phyloP scores from a whole-genome alignment of 2,888 invertebrate genomes.

The Eucriotettix oculatus region DNA sequence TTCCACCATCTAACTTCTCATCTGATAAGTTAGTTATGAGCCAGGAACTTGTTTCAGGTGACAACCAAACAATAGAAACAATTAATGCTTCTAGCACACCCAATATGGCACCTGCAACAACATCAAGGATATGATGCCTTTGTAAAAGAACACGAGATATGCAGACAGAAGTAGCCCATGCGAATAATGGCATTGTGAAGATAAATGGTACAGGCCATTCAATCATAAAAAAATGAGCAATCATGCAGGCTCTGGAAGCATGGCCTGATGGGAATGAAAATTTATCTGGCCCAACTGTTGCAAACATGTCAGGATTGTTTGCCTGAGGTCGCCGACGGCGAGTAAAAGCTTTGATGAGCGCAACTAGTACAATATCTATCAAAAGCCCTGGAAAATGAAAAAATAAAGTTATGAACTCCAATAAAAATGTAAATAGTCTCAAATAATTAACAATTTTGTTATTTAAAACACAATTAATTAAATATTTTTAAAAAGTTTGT shows the following conservation, averaged over 20 bases:
- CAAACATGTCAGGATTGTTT: conserved; percentile 47
- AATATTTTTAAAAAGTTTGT: too few relatives aligned
- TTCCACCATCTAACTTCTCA: conserved; percentile 50
- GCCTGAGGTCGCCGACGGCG: conserved; percentile 59
- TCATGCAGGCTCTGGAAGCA: conserved; percentile 63
- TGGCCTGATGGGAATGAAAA: conserved; percentile 93
- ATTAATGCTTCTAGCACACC: conserved; percentile 52
- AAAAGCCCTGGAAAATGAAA: conserved; percentile 47
- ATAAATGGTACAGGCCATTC: conserved; percentile 43
- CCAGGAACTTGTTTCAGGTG: conserved; percentile 39
- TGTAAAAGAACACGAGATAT: conserved; percentile 66
- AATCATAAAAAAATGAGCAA: conserved; percentile 53
- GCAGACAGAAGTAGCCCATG: conserved; percentile 60
- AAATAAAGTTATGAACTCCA: conserved; percentile 9
- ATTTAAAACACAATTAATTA: too few relatives aligned
- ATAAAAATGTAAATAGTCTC: too few relatives aligned
- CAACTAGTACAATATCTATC: conserved; percentile 62
- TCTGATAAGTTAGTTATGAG: conserved; percentile 45
- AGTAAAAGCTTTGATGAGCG: conserved; percentile 57
- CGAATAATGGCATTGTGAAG: conserved; percentile 43
- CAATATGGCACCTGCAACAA: conserved; percentile 53
- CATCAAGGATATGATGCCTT: conserved; percentile 77
- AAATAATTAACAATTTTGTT: too few relatives aligned
- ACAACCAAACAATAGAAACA: conserved; percentile 48
- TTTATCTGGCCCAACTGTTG: conserved; percentile 63